Percentiles rank a stretch among this genome's conserved stretches.
Evolutionary conservation across 2,888 invertebrate species (phyloP).

Genomic region (Lasioglossum marginatum): DNA sequence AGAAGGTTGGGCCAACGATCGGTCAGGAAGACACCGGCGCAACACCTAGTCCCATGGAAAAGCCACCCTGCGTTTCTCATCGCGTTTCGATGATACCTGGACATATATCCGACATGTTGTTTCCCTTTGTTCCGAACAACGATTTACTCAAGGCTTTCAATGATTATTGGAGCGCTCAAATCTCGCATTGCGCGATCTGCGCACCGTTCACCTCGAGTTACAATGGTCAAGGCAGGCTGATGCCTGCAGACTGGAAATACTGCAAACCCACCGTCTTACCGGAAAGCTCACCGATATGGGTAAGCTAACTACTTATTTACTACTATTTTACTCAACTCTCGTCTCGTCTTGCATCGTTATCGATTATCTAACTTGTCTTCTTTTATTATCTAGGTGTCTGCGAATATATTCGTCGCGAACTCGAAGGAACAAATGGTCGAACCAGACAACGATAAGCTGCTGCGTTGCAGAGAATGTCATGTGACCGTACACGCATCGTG

Average conservation of each 20-base stretch:
- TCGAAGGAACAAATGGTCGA: slow-evolving; percentile 81
- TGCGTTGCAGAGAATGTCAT: slow-evolving; percentile 86
- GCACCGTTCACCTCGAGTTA: slow-evolving; percentile 84
- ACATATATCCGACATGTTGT: slow-evolving; percentile 83
- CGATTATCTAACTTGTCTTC: too few relatives aligned
- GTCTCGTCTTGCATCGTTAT: too few relatives aligned
- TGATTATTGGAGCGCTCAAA: slow-evolving; percentile 84
- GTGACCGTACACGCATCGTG: slow-evolving; percentile 87
- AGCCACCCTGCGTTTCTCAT: slow-evolving; percentile 35
- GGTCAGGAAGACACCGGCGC: slow-evolving; percentile 14
- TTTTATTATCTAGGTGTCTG: slow-evolving; percentile 74
- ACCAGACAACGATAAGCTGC: slow-evolving; percentile 82
- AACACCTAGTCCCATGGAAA: slow-evolving; percentile 19
- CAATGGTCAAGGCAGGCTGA: slow-evolving; percentile 76
- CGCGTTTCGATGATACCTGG: slow-evolving; percentile 75
- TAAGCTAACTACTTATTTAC: slow-evolving; percentile 55
- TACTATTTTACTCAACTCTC: neutral
- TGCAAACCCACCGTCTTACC: slow-evolving; percentile 81
- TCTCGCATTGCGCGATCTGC: slow-evolving; percentile 88
- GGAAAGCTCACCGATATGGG: slow-evolving; percentile 83
- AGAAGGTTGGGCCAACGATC: neutral
- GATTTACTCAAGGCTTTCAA: slow-evolving; percentile 85
- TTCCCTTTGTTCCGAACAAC: slow-evolving; percentile 82
- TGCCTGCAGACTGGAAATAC: slow-evolving; percentile 82
- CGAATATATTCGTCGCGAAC: slow-evolving; percentile 81